These are phyloP conservation scores for Neomonachus schauinslandi DNA, from an alignment of 2,113 vertebrate species.

Conservation along the genomic window DNA sequence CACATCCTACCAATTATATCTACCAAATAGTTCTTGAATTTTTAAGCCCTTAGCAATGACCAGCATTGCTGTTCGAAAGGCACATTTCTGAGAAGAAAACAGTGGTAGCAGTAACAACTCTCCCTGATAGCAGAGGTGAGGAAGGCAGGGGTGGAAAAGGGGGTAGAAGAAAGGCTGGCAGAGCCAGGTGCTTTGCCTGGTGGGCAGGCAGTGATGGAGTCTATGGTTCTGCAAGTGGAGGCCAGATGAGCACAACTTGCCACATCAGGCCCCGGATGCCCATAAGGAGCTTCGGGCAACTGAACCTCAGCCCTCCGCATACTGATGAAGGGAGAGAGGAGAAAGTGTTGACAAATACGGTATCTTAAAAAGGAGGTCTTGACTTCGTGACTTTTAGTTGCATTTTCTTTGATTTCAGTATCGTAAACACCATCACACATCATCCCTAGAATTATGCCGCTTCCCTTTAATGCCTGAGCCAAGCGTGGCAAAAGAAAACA, in stretches of 20 bases:
- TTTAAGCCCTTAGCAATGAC: neutral
- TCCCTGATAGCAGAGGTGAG: neutral
- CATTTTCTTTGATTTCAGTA: constrained; percentile 41
- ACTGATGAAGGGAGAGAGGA: neutral
- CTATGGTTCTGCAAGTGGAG: neutral
- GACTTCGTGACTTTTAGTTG: neutral
- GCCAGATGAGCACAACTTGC: neutral
- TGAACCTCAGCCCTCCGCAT: rapidly evolving
- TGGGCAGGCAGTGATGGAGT: neutral
- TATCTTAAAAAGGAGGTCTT: neutral
- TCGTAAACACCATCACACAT: neutral
- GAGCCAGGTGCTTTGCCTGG: neutral
- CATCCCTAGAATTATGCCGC: neutral
- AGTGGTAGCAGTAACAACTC: too few relatives aligned
- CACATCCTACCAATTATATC: neutral
- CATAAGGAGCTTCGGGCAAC: rapidly evolving
- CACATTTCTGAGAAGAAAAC: neutral
- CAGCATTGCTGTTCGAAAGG: neutral
- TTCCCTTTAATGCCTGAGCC: constrained; percentile 21
- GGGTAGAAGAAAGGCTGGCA: too few relatives aligned
- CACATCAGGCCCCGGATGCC: too few relatives aligned
- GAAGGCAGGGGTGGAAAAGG: neutral
- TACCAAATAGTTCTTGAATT: neutral
- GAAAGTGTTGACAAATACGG: neutral
- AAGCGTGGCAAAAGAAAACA: neutral